Percentiles rank a stretch among this genome's conserved stretches.
phyloP scores from a whole-genome alignment of 2,113 vertebrate species.

The Cephalopholis sonnerati region DNA sequence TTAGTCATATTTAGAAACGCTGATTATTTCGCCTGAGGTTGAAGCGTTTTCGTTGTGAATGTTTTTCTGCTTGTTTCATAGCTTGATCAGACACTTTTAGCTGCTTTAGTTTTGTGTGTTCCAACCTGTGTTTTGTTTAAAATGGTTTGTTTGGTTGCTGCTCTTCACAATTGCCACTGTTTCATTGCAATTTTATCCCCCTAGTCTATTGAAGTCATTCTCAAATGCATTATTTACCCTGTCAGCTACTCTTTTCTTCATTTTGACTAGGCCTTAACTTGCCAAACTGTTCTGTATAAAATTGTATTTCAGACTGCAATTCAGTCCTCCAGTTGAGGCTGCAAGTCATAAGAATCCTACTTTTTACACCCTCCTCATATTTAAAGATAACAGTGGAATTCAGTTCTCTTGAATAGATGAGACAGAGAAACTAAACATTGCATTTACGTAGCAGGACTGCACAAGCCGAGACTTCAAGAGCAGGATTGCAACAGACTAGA shows the following conservation, averaged over 20 bases:
- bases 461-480: neutral
- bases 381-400: neutral
- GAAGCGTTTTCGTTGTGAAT: neutral
- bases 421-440: neutral
- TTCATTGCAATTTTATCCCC: neutral
- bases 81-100: neutral
- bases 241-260: neutral
- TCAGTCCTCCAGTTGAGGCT: neutral
- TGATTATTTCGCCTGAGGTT: neutral
- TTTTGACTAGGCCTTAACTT: neutral
- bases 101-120: neutral
- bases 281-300: neutral
- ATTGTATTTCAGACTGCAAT: neutral
- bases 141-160: neutral
- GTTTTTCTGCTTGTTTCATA: neutral
- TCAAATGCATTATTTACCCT: neutral
- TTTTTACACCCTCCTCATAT: neutral
- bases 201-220: neutral
- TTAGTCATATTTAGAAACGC: neutral
- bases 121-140: neutral
- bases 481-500: constrained; percentile 12
- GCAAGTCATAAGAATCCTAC: neutral
- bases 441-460: neutral
- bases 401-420: neutral
- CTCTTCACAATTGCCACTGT: neutral